A percentile compares a stretch with the other conserved stretches of the same genome.
Conservation (phyloP, 2,113 vertebrate genomes). For the Spea multiplicata region DNA sequence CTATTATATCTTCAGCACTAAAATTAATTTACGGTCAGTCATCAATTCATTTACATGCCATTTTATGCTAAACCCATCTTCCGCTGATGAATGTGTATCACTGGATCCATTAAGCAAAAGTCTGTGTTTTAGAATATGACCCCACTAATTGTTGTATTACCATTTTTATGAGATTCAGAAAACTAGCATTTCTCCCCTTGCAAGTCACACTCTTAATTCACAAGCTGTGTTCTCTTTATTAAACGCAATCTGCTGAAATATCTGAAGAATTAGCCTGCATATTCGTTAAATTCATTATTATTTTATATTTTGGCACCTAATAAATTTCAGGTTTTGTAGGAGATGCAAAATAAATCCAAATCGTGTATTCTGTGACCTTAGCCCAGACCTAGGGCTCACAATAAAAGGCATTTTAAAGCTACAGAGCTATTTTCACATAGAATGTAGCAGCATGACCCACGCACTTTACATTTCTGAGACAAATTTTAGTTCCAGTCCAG, state of each 20-base stretch:
- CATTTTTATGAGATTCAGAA: conserved; percentile 80
- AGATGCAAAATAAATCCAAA: too few relatives aligned
- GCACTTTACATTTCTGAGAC: too few relatives aligned
- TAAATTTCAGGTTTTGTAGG: not conserved
- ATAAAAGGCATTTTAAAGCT: too few relatives aligned
- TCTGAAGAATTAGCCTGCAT: conserved; percentile 45
- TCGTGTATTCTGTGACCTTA: too few relatives aligned
- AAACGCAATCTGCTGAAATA: conserved; percentile 56
- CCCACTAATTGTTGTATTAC: conserved; percentile 76
- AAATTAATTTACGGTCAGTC: conserved; percentile 92
- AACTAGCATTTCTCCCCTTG: conserved; percentile 62
- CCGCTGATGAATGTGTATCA: conserved; percentile 78
- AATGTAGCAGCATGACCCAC: too few relatives aligned
- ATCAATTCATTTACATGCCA: conserved; percentile 90
- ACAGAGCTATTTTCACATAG: too few relatives aligned
- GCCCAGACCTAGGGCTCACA: too few relatives aligned
- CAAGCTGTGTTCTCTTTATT: conserved; percentile 56
- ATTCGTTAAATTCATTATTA: not conserved
- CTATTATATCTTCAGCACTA: conserved; percentile 79
- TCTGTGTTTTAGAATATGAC: conserved; percentile 75
- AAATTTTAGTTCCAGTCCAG: too few relatives aligned
- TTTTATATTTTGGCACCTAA: not conserved
- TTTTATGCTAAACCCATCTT: conserved; percentile 83
- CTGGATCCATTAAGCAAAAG: conserved; percentile 74
- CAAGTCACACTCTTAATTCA: conserved; percentile 58